A percentile compares a stretch with the other conserved stretches of the same genome.
phyloP scores from a whole-genome alignment of 1,140 invertebrate genomes.

The Probaryconus sp. region DNA sequence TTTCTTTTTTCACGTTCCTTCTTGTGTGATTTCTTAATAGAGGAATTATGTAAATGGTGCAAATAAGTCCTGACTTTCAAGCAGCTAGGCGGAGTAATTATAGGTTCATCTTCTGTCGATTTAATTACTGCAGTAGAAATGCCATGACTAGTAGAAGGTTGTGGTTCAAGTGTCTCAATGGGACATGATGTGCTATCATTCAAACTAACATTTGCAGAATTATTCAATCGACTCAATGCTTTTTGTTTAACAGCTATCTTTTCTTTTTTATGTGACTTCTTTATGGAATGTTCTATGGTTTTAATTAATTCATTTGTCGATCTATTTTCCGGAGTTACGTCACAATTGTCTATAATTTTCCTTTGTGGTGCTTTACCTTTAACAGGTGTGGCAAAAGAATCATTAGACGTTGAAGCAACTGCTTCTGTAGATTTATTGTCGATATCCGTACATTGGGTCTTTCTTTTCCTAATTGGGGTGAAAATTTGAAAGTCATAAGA shows the following conservation, averaged over 20 bases:
- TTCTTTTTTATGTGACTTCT: conserved; percentile 73
- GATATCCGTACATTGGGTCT: conserved; percentile 30
- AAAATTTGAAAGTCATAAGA: conserved; percentile 70
- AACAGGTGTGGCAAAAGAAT: conserved; percentile 41
- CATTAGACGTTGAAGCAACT: conserved; percentile 28
- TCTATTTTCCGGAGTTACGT: conserved; percentile 40
- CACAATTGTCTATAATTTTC: conserved; percentile 7
- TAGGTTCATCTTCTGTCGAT: background rate
- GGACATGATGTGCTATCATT: conserved; percentile 29
- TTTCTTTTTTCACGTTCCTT: conserved; percentile 64
- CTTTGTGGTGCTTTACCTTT: conserved; percentile 7
- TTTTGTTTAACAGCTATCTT: conserved; percentile 55
- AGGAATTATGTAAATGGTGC: conserved; percentile 62
- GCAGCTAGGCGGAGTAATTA: conserved; percentile 67
- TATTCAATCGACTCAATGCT: conserved; percentile 21
- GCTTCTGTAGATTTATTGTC: conserved; percentile 10
- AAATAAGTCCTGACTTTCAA: conserved; percentile 61
- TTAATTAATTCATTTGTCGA: conserved; percentile 58
- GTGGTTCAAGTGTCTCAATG: conserved; percentile 30
- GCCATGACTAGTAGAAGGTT: conserved; percentile 62
- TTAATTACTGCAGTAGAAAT: no score
- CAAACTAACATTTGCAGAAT: conserved; percentile 42
- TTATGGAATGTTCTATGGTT: conserved; percentile 68
- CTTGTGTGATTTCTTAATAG: conserved; percentile 72
- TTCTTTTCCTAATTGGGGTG: conserved; percentile 70